Conservation (phyloP, 2,888 invertebrate species). For the Chymomyza caudatula region DNA sequence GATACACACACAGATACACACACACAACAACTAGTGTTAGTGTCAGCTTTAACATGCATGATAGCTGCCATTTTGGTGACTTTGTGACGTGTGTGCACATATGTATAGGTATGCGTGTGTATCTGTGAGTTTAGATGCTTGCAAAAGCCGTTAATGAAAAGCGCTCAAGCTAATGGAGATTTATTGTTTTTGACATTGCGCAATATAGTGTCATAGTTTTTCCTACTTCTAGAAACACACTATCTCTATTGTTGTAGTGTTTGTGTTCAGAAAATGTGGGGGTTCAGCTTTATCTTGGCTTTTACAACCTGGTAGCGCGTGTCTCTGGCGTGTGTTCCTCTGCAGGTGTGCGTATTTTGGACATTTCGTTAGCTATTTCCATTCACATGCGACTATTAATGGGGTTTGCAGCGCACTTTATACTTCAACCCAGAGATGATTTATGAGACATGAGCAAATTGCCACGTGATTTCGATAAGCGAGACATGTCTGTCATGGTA, state of each 20-base stretch:
- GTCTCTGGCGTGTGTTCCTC: not conserved
- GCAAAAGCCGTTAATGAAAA: slow-evolving; percentile 63
- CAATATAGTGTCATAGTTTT: slow-evolving; percentile 14
- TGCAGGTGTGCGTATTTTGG: slow-evolving; percentile 1
- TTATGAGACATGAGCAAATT: slow-evolving; percentile 31
- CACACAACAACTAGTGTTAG: slow-evolving; percentile 24
- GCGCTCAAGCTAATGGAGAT: slow-evolving; percentile 61
- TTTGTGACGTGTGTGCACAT: slow-evolving; percentile 23
- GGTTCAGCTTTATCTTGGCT: not conserved
- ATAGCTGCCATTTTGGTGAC: slow-evolving; percentile 6
- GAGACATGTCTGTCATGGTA: not conserved
- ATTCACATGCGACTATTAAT: not conserved
- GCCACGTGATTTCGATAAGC: slow-evolving; percentile 19
- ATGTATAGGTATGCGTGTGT: slow-evolving; percentile 8
- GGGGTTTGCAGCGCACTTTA: not conserved
- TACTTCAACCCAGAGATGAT: slow-evolving; percentile 32
- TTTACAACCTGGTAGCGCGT: not conserved
- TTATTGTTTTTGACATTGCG: slow-evolving; percentile 53
- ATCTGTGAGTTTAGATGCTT: slow-evolving; percentile 9
- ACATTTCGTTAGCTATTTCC: not conserved
- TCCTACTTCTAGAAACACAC: not conserved
- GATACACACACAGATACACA: not conserved
- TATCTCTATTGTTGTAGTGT: not conserved
- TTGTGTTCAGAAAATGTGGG: not conserved
- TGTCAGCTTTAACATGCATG: slow-evolving; percentile 25